phyloP scores from a whole-genome alignment of 1,140 invertebrate species.

The Helicoverpa zea region DNA sequence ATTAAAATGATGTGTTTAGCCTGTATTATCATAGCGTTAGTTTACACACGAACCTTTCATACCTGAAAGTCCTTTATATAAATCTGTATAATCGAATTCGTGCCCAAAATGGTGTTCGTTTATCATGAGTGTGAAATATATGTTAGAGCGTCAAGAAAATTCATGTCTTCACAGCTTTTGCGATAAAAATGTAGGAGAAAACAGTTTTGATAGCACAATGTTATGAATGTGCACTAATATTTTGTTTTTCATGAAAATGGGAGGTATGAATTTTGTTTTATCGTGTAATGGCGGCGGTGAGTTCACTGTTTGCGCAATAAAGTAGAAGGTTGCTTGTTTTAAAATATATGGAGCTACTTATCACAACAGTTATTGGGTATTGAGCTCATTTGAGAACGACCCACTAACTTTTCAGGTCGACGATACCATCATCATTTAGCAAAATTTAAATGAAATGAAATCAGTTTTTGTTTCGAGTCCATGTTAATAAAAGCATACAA shows the following conservation, averaged over 20 bases:
- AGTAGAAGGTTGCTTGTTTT: not conserved
- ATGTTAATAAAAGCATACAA: no score
- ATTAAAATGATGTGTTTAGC: not conserved
- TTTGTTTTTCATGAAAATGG: not conserved
- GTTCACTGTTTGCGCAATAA: not conserved
- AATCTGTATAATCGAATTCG: constrained; percentile 4
- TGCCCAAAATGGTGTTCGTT: constrained; percentile 5
- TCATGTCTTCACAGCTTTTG: not conserved
- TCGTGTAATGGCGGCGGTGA: not conserved
- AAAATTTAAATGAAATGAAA: no score
- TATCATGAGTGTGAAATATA: constrained; percentile 7
- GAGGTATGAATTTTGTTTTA: not conserved
- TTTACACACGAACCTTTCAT: not conserved
- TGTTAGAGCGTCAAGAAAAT: constrained; percentile 4
- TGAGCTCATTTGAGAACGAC: no score
- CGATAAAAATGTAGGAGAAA: not conserved
- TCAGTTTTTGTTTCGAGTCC: no score
- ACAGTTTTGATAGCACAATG: not conserved
- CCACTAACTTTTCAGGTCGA: no score
- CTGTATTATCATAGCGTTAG: not conserved
- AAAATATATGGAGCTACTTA: not conserved
- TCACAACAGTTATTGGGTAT: no score
- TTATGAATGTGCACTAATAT: not conserved
- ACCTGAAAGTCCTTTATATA: constrained; percentile 7
- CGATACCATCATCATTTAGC: no score